Percentiles rank a stretch among this genome's conserved stretches.
phyloP scores from a whole-genome alignment of 2,888 invertebrate species.

The Tubulanus polymorphus region DNA sequence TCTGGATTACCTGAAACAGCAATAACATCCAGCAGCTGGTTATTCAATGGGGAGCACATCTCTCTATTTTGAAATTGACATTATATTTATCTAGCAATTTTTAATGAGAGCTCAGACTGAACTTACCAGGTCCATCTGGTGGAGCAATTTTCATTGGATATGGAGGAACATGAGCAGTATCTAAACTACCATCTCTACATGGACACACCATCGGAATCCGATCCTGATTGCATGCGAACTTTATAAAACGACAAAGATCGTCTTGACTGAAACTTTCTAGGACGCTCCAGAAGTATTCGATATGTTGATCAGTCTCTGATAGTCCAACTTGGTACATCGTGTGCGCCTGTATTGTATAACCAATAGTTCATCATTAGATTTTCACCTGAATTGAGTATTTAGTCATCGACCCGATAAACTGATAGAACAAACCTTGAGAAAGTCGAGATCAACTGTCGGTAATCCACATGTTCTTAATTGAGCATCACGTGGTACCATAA shows the following conservation, averaged over 20 bases:
- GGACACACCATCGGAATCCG: slow-evolving; percentile 50
- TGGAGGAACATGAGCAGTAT: slow-evolving; percentile 49
- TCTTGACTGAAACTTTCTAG: slow-evolving; percentile 44
- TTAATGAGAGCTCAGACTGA: too few relatives aligned
- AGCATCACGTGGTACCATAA: slow-evolving; percentile 42
- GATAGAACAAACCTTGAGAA: slow-evolving; percentile 39
- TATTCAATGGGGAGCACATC: too few relatives aligned
- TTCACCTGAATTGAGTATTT: too few relatives aligned
- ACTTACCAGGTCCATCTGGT: slow-evolving; percentile 46
- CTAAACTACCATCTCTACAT: slow-evolving; percentile 41
- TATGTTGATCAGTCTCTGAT: slow-evolving; percentile 48
- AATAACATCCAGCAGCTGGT: not conserved
- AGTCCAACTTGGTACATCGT: slow-evolving; percentile 53
- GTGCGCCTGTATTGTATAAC: slow-evolving; percentile 44
- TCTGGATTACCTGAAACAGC: slow-evolving; percentile 40
- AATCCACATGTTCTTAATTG: slow-evolving; percentile 47
- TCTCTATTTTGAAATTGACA: too few relatives aligned
- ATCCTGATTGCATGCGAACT: slow-evolving; percentile 53
- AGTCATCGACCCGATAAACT: too few relatives aligned
- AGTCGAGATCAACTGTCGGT: slow-evolving; percentile 44
- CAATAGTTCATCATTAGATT: too few relatives aligned
- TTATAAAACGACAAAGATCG: slow-evolving; percentile 48
- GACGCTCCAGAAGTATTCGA: slow-evolving; percentile 50
- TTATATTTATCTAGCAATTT: too few relatives aligned
- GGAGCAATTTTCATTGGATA: slow-evolving; percentile 54